A percentile compares a stretch with the other conserved stretches of the same genome.
Evolutionary conservation across 2,888 invertebrate genomes (phyloP).

Genomic region (Thera obeliscata): DNA sequence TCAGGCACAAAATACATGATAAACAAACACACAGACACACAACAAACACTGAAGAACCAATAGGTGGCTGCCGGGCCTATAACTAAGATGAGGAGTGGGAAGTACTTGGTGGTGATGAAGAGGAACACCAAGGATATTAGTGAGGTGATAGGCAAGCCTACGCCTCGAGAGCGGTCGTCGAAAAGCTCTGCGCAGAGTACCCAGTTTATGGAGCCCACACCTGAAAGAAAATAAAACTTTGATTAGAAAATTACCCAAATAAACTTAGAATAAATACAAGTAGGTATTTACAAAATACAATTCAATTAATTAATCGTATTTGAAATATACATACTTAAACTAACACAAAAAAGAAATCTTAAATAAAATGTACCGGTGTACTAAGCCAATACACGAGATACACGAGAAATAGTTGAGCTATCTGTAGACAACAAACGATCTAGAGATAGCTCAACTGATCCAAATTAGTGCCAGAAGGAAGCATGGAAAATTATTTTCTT

Average conservation of each 20-base stretch:
- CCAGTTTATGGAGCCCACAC: constrained; percentile 62
- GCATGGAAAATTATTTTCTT: too few species aligned
- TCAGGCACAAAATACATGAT: constrained; percentile 62
- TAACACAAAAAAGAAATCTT: too few species aligned
- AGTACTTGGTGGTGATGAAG: constrained; percentile 59
- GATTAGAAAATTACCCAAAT: too few species aligned
- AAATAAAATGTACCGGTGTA: too few species aligned
- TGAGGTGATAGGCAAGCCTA: constrained; percentile 50
- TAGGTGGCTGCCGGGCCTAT: constrained; percentile 59
- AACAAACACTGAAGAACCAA: constrained; percentile 54
- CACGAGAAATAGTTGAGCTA: too few species aligned
- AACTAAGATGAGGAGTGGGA: constrained; percentile 47
- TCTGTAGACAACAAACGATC: too few species aligned
- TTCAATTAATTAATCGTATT: too few species aligned
- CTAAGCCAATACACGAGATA: too few species aligned
- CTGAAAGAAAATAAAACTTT: constrained; percentile 43
- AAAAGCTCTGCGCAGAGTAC: constrained; percentile 60
- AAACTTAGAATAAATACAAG: too few species aligned
- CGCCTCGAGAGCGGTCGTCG: constrained; percentile 55
- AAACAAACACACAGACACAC: constrained; percentile 48
- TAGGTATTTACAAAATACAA: too few species aligned
- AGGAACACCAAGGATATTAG: constrained; percentile 39
- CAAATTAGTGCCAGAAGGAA: too few species aligned
- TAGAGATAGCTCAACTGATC: too few species aligned
- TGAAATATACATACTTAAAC: neutral